Evolutionary conservation across 2,113 vertebrate species (phyloP).

Genomic region (Tylochromis polylepis): DNA sequence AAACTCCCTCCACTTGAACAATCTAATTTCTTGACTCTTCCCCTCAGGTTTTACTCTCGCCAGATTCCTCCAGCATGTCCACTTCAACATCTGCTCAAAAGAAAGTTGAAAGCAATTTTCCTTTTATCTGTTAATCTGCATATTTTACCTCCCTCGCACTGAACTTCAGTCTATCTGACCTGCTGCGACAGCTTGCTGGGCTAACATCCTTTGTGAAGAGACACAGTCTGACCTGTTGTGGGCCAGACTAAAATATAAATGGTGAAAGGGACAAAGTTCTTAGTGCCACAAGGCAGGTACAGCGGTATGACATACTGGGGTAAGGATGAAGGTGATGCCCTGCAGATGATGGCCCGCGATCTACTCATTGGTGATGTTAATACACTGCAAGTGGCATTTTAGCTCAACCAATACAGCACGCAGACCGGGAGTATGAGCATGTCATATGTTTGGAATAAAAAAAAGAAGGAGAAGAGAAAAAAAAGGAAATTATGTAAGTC

Average conservation of each 20-base stretch:
- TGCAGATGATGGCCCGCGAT: not conserved
- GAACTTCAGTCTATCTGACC: conserved; percentile 8
- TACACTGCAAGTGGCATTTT: conserved; percentile 10
- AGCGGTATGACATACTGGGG: not conserved
- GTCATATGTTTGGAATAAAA: conserved; percentile 34
- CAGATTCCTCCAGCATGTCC: not conserved
- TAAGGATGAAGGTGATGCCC: conserved; percentile 5
- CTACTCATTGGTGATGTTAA: not conserved
- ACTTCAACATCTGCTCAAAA: conserved; percentile 14
- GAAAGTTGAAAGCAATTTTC: not conserved
- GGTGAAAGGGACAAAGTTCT: not conserved
- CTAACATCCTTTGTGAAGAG: not conserved
- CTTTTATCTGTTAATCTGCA: conserved; percentile 4
- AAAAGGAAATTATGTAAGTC: conserved; percentile 57
- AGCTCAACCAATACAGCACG: conserved; percentile 8
- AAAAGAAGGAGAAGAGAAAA: not conserved
- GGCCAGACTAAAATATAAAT: not conserved
- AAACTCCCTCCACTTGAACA: not conserved
- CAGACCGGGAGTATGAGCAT: conserved; percentile 45
- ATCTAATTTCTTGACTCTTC: not conserved
- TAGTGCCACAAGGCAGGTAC: not conserved
- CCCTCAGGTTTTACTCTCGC: not conserved
- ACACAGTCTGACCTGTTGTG: not conserved
- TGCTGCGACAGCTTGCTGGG: not conserved
- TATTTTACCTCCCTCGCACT: not conserved